Evolutionary conservation across 64 coral and sea anemone genomes (phyloP).

Genomic region (Porites australiensis): DNA sequence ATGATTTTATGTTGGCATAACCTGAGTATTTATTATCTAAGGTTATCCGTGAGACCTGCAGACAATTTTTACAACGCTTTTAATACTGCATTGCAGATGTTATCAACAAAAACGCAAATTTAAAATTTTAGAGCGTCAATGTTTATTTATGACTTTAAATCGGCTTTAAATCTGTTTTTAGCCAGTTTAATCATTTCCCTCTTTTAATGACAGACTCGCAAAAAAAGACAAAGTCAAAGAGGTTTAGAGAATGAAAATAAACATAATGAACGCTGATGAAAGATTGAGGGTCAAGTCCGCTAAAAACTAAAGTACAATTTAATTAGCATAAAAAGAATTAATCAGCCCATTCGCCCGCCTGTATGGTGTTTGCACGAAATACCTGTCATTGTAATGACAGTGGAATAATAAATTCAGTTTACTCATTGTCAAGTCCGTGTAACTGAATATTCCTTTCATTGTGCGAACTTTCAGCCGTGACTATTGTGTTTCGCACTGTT

Average conservation of each 20-base stretch:
- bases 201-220: neutral
- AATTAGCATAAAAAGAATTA: conserved; percentile 38
- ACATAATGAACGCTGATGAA: neutral
- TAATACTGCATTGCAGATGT: neutral
- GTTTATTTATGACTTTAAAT: neutral
- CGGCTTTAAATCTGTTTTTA: no score
- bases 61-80: neutral
- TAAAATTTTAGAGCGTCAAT: neutral
- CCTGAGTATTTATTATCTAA: neutral
- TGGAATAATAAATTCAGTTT: conserved; percentile 31
- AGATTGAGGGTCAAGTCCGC: neutral
- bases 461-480: neutral
- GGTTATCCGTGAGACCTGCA: no score
- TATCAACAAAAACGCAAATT: neutral
- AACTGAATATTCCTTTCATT: neutral
- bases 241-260: conserved; percentile 19
- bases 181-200: neutral
- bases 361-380: neutral
- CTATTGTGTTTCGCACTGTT: neutral
- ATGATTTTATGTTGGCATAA: neutral
- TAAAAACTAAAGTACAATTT: neutral
- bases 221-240: conserved; percentile 10
- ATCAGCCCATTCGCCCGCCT: neutral
- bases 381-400: conserved; percentile 46
- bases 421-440: conserved; percentile 29